Evolutionary conservation across 2,797 vertebrate genomes (phyloP).

Genomic region (Sebastes diaconus): DNA sequence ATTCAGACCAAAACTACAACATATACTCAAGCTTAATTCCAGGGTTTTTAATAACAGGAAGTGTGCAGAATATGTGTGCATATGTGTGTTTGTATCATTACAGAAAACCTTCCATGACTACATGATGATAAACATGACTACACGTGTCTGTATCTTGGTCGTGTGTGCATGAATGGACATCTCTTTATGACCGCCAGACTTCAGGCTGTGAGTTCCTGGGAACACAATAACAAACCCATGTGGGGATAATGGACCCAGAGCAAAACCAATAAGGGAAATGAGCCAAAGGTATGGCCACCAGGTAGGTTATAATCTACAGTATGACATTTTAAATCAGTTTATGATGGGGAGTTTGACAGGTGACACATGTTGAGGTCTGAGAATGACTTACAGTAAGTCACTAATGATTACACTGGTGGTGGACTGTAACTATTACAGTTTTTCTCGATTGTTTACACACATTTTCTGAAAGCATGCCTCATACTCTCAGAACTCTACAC

Average conservation of each 20-base stretch:
- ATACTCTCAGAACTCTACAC: too few relatives aligned
- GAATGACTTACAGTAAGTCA: neutral
- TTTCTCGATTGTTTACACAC: too few relatives aligned
- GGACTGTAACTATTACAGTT: too few relatives aligned
- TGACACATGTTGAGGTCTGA: neutral
- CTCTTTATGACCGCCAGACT: neutral
- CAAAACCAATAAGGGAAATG: conserved; percentile 3
- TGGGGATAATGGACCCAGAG: conserved; percentile 10
- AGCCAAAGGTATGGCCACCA: neutral
- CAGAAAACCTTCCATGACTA: conserved; percentile 29
- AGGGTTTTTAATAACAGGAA: neutral
- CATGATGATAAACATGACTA: conserved; percentile 9
- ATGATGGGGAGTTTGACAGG: neutral
- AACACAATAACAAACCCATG: conserved; percentile 16
- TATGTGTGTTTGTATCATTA: neutral
- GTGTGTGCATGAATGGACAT: conserved; percentile 1
- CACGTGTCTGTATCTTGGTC: conserved; percentile 13
- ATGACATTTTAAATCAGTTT: neutral
- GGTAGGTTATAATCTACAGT: neutral
- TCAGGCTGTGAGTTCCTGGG: neutral
- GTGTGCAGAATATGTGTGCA: neutral
- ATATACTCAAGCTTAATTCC: neutral
- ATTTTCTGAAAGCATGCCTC: too few relatives aligned
- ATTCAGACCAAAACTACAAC: neutral
- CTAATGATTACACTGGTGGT: neutral